These are phyloP conservation scores for Fulmarus glacialis DNA, from an alignment of 2,113 vertebrate species.

Conservation along the genomic window DNA sequence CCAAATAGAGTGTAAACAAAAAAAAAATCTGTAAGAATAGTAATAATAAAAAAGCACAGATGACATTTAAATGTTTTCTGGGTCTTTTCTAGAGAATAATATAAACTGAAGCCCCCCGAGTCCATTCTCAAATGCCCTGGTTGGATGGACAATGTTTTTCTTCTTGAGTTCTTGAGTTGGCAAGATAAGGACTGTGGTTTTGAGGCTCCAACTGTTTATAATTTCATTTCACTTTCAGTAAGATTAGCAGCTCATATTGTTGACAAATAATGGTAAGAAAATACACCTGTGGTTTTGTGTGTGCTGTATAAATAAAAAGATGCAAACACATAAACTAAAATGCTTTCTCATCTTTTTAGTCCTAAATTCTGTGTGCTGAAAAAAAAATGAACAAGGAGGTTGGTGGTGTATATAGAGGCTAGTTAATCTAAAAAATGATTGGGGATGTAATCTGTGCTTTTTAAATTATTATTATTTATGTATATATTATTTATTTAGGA, in stretches of 20 bases:
- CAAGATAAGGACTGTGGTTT: background rate
- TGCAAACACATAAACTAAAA: background rate
- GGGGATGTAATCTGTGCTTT: background rate
- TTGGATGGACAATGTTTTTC: background rate
- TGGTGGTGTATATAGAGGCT: background rate
- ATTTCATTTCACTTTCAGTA: background rate
- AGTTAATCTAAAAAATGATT: background rate
- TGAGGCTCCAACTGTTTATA: background rate
- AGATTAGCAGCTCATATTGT: background rate
- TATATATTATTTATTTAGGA: background rate
- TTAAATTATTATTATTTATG: background rate
- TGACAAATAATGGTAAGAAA: background rate
- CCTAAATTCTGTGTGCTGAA: background rate
- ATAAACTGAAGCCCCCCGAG: background rate
- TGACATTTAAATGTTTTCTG: background rate
- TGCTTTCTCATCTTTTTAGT: background rate
- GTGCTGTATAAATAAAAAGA: background rate
- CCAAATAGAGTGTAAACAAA: background rate
- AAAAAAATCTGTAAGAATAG: background rate
- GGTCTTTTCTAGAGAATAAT: background rate
- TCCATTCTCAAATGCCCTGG: background rate
- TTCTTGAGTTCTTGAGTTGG: background rate
- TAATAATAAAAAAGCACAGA: background rate
- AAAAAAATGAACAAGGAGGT: background rate
- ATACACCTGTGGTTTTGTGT: background rate